phyloP scores from a whole-genome alignment of 2,888 invertebrate species.

The Eilema depressum region DNA sequence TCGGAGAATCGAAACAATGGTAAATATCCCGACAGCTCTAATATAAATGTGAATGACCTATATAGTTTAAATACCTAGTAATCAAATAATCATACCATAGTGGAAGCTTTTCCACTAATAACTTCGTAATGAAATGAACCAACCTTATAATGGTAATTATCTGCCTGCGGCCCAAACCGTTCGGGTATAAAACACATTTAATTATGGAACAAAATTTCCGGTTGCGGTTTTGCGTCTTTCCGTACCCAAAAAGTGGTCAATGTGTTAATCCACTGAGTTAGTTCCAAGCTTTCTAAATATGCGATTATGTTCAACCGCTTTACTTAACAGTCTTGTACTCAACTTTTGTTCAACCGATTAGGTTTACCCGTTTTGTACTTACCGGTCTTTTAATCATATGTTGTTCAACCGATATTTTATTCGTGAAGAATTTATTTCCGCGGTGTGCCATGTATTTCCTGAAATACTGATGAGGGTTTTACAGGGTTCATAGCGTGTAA shows the following conservation, averaged over 20 bases:
- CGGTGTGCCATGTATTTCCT: too few species aligned
- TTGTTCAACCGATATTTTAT: not conserved
- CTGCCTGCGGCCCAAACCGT: not conserved
- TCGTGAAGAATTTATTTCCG: too few species aligned
- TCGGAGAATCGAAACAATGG: too few species aligned
- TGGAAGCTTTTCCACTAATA: not conserved
- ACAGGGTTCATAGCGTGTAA: too few species aligned
- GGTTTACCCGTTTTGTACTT: too few species aligned
- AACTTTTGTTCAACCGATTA: not conserved
- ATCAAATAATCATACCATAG: not conserved
- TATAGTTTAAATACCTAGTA: too few species aligned
- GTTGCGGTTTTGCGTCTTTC: not conserved
- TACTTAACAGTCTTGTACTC: not conserved
- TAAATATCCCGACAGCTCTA: too few species aligned
- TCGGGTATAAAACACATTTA: slow-evolving; percentile 10
- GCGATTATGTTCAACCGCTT: not conserved
- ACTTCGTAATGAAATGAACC: slow-evolving; percentile 11
- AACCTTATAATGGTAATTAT: slow-evolving; percentile 10
- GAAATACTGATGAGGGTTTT: too few species aligned
- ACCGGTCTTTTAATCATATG: not conserved
- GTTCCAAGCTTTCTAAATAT: not conserved
- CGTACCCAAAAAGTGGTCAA: not conserved
- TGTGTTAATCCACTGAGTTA: not conserved
- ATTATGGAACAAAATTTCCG: slow-evolving; percentile 13
- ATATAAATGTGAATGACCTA: too few species aligned